Evolutionary conservation across 2,113 vertebrate species (phyloP).

Genomic region (Thamnophis sirtalis): DNA sequence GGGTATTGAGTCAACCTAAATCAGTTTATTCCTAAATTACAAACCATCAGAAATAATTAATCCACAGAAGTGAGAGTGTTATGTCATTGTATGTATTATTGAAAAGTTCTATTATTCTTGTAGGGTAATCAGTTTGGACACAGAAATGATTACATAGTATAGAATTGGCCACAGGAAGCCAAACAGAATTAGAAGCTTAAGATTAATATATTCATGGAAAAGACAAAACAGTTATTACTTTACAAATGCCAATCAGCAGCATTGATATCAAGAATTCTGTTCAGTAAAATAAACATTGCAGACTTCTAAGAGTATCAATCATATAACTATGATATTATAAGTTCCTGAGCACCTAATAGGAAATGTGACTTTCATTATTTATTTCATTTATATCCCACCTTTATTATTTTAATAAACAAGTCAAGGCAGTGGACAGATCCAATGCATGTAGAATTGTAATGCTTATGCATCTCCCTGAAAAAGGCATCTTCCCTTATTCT

Average conservation of each 20-base stretch:
- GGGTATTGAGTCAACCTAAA: not conserved
- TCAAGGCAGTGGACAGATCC: not conserved
- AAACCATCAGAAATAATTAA: not conserved
- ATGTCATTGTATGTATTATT: not conserved
- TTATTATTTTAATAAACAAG: not conserved
- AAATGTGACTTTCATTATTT: not conserved
- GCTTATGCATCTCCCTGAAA: not conserved
- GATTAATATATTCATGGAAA: not conserved
- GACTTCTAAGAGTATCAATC: not conserved
- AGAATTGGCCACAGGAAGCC: not conserved
- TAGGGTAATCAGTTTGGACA: not conserved
- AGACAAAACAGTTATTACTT: not conserved
- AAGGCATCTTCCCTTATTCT: not conserved
- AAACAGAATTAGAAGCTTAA: not conserved
- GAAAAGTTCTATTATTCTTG: not conserved
- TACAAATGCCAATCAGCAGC: not conserved
- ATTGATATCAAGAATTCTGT: not conserved
- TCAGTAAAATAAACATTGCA: not conserved
- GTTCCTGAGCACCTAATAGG: not conserved
- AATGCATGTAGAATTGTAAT: not conserved
- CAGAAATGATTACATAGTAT: not conserved
- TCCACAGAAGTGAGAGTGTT: not conserved
- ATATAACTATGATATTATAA: not conserved
- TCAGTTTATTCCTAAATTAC: not conserved
- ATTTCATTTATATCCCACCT: not conserved